Evolutionary conservation across 2,797 vertebrate species (phyloP), one percentile per base, ranked within the genome.

Genomic region (Myotis findleyi): DNA sequence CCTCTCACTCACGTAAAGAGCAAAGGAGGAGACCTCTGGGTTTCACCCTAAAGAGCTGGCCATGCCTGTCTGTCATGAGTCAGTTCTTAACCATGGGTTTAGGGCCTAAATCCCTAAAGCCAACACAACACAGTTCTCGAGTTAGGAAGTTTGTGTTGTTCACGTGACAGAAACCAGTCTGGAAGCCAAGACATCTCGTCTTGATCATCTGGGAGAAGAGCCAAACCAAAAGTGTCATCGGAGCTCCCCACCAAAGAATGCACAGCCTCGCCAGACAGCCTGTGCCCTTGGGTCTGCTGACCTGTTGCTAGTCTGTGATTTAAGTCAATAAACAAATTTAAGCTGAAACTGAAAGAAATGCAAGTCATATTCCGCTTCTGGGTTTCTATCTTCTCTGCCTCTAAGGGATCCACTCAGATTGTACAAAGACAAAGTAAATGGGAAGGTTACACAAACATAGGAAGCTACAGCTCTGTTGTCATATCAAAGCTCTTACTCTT

Each of bases 131-230:
- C 53, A 10, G 76, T 55, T 92, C 75, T 92, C 1, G 2, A 80
- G 89, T 87, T 41, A 93, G 75, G 89, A 96, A 96, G 80, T 89
- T 73, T 93, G 93, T 84, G 83, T 25, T 96, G 55, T 9, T 96
- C 97, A 97, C 9, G 6, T 97, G 96, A 97, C 94, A 97, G 97
- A 97, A 97, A 97, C 90, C 92, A 87, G 92, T 97, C 62, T 95
- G 90, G 79, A 96, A 92, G 93, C 85, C 95, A 97, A 83, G 94
- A 95, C 95, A 96, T 95, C 95, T 93, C 25, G 44, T 87, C 97
- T 97, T 27, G n/a, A 96, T 97, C 92, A 94, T 94, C 88, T 76
- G 92, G 95, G 94, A 97, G 73, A 87, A 88, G 18, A 83, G 95
- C 96, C 97, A 97, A 96, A 89, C 88, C 93, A 51, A 84, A 89